Conservation (phyloP, 2,113 vertebrate species). For the Fulica atra region DNA sequence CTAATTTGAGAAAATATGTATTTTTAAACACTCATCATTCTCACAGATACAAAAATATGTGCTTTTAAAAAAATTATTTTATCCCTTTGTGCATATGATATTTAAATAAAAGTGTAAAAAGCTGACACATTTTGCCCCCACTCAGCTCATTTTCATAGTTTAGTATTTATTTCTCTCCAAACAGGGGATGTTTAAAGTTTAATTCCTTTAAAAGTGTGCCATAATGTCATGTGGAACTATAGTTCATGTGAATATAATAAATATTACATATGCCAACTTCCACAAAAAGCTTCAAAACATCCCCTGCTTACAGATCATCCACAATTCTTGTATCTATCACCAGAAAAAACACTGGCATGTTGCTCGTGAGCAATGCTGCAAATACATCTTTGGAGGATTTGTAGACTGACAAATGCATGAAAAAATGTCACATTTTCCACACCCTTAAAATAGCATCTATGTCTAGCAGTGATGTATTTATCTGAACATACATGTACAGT, state of each 20-base stretch:
- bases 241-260: not conserved
- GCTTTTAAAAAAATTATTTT: not conserved
- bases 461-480: not conserved
- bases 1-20: not conserved
- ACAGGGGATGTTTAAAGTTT: not conserved
- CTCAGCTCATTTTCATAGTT: not conserved
- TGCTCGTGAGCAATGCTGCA: not conserved
- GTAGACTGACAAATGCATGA: not conserved
- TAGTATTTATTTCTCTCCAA: not conserved
- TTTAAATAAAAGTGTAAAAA: not conserved
- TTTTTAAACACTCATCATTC: not conserved
- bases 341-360: not conserved
- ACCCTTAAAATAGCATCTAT: not conserved
- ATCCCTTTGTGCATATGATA: not conserved
- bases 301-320: not conserved
- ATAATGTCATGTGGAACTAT: not conserved
- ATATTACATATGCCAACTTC: not conserved
- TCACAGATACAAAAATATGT: not conserved
- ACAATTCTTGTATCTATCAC: not conserved
- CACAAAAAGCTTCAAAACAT: not conserved
- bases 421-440: not conserved
- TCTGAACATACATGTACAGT: not conserved
- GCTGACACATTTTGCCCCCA: not conserved
- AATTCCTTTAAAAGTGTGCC: not conserved
- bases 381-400: not conserved